Conservation (phyloP, 2,888 invertebrate species). For the Frankliniella intonsa region DNA sequence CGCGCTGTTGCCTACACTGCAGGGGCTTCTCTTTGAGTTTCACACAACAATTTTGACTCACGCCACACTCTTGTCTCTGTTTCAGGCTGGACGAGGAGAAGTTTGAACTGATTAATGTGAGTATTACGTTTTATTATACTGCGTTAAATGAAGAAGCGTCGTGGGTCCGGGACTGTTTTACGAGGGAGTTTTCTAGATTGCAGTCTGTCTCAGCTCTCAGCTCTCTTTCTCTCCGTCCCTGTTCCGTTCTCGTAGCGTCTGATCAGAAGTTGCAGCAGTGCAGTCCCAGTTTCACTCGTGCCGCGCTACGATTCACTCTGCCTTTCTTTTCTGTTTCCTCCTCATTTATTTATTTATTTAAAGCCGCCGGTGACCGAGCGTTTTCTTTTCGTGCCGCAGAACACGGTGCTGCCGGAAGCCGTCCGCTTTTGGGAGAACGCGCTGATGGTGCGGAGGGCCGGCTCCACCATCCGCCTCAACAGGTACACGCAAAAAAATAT, state of each 20-base stretch:
- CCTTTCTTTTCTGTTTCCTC: slow-evolving; percentile 28
- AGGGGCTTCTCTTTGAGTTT: no score
- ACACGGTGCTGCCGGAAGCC: slow-evolving; percentile 84
- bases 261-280: background rate
- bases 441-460: slow-evolving; percentile 80
- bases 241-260: slow-evolving; percentile 30
- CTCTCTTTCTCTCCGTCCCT: slow-evolving; percentile 30
- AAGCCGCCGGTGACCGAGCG: background rate
- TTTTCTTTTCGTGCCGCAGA: slow-evolving; percentile 53
- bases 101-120: slow-evolving; percentile 84
- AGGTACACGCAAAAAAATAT: slow-evolving; percentile 54
- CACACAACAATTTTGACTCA: slow-evolving; percentile 6
- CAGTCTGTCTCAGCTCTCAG: background rate
- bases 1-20: background rate
- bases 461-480: slow-evolving; percentile 78
- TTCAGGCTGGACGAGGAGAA: slow-evolving; percentile 77
- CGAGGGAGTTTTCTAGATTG: background rate
- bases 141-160: background rate
- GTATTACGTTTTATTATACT: slow-evolving; percentile 50
- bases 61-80: slow-evolving; percentile 39
- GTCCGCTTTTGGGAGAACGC: slow-evolving; percentile 92
- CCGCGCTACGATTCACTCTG: background rate
- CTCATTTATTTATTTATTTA: slow-evolving; percentile 29
- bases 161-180: background rate
- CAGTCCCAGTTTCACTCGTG: no score